Conservation (phyloP, 2,113 vertebrate species). For the Heterocephalus glaber region DNA sequence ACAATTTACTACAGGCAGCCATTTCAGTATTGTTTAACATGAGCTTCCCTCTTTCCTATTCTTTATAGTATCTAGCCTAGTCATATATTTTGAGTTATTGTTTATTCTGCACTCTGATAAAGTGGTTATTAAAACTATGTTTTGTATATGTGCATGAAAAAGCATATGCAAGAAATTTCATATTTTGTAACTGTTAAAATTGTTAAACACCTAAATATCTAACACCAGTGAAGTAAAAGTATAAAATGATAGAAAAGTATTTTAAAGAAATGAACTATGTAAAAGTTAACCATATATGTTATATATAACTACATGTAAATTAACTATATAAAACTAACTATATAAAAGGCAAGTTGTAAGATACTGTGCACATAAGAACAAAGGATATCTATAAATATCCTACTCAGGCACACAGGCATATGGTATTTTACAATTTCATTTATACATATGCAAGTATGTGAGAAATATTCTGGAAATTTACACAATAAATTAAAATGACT, state of each 20-base stretch:
- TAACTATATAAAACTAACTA: neutral
- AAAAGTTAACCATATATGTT: neutral
- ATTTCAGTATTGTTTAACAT: neutral
- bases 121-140: neutral
- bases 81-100: neutral
- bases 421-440: neutral
- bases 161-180: neutral
- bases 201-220: neutral
- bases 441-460: neutral
- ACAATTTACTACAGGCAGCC: neutral
- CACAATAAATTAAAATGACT: neutral
- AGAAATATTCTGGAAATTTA: neutral
- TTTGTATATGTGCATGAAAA: neutral
- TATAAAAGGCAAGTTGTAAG: neutral
- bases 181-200: neutral
- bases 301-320: neutral
- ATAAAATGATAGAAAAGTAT: neutral
- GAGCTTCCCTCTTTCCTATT: neutral
- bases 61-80: neutral
- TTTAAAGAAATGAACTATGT: conserved; percentile 2
- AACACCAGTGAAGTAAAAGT: neutral
- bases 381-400: neutral
- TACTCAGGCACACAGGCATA: neutral
- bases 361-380: neutral
- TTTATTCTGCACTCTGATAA: neutral